Percentiles rank a stretch among this genome's conserved stretches.
These are phyloP conservation scores for Netelia virgata DNA, from an alignment of 2,888 invertebrate genomes.

Conservation along the genomic window DNA sequence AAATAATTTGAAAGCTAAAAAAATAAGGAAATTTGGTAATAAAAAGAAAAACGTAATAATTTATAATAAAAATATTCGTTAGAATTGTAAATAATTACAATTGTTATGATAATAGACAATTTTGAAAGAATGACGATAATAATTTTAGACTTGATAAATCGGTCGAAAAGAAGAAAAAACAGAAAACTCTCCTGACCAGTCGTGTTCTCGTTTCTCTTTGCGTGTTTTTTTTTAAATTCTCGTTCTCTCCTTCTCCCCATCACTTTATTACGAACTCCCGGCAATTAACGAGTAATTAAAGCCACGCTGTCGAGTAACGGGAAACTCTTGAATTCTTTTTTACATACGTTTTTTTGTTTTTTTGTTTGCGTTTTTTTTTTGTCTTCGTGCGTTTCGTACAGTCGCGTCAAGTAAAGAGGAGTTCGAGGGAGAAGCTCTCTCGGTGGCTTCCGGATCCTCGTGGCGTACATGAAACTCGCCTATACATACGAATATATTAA, in stretches of 20 bases:
- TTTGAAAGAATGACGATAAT: background rate
- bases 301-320: slow-evolving; percentile 45
- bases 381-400: background rate
- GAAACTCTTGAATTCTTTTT: slow-evolving; percentile 40
- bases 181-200: background rate
- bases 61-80: background rate
- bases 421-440: slow-evolving; percentile 21
- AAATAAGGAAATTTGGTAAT: background rate
- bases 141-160: background rate
- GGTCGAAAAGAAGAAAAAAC: background rate
- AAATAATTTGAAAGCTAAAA: background rate
- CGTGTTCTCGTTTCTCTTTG: background rate
- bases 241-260: background rate
- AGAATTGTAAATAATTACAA: background rate
- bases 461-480: background rate
- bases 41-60: background rate
- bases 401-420: slow-evolving; percentile 10
- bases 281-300: slow-evolving; percentile 55
- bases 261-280: slow-evolving; percentile 28
- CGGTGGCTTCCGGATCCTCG: slow-evolving; percentile 29
- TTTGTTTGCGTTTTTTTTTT: background rate
- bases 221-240: slow-evolving; percentile 2
- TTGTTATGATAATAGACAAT: too few species aligned
- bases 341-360: background rate
- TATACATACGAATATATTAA: slow-evolving; percentile 29